These are phyloP conservation scores for Cheilosia vulpina DNA, from an alignment of 2,888 invertebrate species.

Conservation along the genomic window DNA sequence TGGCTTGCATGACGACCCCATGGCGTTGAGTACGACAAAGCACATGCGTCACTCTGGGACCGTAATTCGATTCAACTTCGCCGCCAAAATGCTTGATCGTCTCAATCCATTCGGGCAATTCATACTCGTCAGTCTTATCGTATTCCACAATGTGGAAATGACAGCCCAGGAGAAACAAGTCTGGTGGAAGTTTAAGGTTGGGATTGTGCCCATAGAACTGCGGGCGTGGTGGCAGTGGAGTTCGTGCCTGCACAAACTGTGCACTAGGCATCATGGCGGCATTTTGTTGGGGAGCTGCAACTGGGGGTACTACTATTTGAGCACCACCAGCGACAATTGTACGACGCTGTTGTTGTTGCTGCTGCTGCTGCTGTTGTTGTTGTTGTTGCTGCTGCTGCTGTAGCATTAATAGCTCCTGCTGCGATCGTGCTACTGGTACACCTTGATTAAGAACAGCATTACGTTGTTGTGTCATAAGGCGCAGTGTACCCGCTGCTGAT, in stretches of 20 bases:
- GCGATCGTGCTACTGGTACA: slow-evolving; percentile 74
- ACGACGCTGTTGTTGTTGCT: slow-evolving; percentile 84
- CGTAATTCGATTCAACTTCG: slow-evolving; percentile 93
- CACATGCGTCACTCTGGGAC: slow-evolving; percentile 94
- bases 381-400: slow-evolving; percentile 83
- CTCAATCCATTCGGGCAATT: slow-evolving; percentile 88
- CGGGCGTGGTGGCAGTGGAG: slow-evolving; percentile 86
- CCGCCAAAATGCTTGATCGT: slow-evolving; percentile 93
- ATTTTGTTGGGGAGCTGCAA: slow-evolving; percentile 81
- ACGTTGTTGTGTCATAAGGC: slow-evolving; percentile 94
- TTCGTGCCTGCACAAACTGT: slow-evolving; percentile 76
- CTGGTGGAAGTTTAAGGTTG: slow-evolving; percentile 93
- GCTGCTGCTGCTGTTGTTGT: slow-evolving; percentile 85
- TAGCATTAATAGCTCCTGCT: slow-evolving; percentile 84
- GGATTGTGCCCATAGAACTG: slow-evolving; percentile 98
- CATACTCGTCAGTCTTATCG: slow-evolving; percentile 87
- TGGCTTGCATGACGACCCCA: slow-evolving; percentile 94
- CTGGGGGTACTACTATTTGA: slow-evolving; percentile 77
- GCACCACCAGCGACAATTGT: slow-evolving; percentile 84
- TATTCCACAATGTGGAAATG: slow-evolving; percentile 95
- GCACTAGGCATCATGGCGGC: slow-evolving; percentile 54
- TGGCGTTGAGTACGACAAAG: slow-evolving; percentile 95
- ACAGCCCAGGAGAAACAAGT: slow-evolving; percentile 95
- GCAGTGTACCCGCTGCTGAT: slow-evolving; percentile 88
- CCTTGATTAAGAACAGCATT: slow-evolving; percentile 86